These are phyloP conservation scores for Paedocypris sp. DNA, from an alignment of 2,113 vertebrate species.

Conservation along the genomic window DNA sequence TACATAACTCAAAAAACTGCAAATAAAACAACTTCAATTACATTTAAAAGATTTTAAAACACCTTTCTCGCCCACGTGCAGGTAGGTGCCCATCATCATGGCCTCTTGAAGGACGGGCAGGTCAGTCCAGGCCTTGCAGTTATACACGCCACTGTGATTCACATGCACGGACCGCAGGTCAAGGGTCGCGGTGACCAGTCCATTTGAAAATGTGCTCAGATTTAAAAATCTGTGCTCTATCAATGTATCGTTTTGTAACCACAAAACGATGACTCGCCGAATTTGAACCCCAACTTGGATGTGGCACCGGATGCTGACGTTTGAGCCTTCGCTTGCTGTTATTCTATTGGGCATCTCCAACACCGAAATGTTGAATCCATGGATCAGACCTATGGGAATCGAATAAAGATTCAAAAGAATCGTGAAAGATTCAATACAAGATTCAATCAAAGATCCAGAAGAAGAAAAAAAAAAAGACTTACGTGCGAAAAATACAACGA, in stretches of 20 bases:
- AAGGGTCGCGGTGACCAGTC: background rate
- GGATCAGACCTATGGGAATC: background rate
- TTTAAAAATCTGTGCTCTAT: rapidly evolving
- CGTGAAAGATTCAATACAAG: no score
- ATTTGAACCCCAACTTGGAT: background rate
- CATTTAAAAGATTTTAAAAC: background rate
- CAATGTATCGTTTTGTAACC: background rate
- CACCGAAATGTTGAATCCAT: background rate
- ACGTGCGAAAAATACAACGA: background rate
- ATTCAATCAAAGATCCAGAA: background rate
- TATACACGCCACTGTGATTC: background rate
- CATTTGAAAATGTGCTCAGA: background rate
- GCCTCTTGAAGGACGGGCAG: rapidly evolving
- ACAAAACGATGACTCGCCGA: background rate
- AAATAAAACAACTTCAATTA: no score
- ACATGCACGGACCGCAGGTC: background rate
- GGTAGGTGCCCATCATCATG: background rate
- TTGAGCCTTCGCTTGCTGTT: background rate
- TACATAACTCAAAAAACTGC: no score
- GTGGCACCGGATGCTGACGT: conserved; percentile 24
- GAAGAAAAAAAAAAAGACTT: background rate
- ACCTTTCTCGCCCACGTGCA: conserved; percentile 9
- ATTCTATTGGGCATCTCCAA: conserved; percentile 4
- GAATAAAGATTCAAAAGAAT: background rate
- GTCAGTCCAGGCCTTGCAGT: background rate